These are phyloP conservation scores for Uropsilus gracilis DNA, from an alignment of 2,113 vertebrate genomes.

Conservation along the genomic window DNA sequence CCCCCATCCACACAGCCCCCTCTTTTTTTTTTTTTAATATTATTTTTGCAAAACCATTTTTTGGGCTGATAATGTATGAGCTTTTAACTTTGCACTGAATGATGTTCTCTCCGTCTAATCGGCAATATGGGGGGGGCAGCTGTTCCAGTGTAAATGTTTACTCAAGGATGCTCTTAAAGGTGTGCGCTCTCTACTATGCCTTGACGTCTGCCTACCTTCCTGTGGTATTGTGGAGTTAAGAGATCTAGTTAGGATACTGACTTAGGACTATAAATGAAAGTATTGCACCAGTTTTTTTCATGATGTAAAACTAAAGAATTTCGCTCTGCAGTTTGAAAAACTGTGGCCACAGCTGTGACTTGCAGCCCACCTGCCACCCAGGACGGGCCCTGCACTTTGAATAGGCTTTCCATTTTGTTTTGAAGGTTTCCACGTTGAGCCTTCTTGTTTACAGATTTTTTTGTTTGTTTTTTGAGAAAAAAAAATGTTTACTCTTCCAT, in stretches of 20 bases:
- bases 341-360: slow-evolving; percentile 99
- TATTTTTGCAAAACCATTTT: slow-evolving; percentile 91
- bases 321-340: slow-evolving; percentile 97
- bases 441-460: slow-evolving; percentile 99
- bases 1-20: slow-evolving; percentile 78
- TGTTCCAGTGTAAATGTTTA: slow-evolving; percentile 97
- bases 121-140: slow-evolving; percentile 92
- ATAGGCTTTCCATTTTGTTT: slow-evolving; percentile 98
- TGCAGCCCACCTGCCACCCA: slow-evolving; percentile 94
- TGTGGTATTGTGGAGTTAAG: slow-evolving; percentile 93
- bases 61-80: slow-evolving; percentile 91
- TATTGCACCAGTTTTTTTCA: slow-evolving; percentile 97
- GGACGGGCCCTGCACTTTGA: slow-evolving; percentile 97
- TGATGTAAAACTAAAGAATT: slow-evolving; percentile 97
- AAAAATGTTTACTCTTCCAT: slow-evolving; percentile 99
- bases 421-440: slow-evolving; percentile 91
- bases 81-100: slow-evolving; percentile 99
- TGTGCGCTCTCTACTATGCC: slow-evolving; percentile 95
- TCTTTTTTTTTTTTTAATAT: slow-evolving; percentile 65
- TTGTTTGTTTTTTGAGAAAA: slow-evolving; percentile 92
- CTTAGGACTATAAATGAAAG: slow-evolving; percentile 94
- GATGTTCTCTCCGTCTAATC: slow-evolving; percentile 92
- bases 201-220: slow-evolving; percentile 96
- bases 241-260: slow-evolving; percentile 94
- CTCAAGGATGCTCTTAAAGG: slow-evolving; percentile 95